These are phyloP conservation scores for Zapus hudsonius DNA, from an alignment of 2,113 vertebrate genomes.

Conservation along the genomic window DNA sequence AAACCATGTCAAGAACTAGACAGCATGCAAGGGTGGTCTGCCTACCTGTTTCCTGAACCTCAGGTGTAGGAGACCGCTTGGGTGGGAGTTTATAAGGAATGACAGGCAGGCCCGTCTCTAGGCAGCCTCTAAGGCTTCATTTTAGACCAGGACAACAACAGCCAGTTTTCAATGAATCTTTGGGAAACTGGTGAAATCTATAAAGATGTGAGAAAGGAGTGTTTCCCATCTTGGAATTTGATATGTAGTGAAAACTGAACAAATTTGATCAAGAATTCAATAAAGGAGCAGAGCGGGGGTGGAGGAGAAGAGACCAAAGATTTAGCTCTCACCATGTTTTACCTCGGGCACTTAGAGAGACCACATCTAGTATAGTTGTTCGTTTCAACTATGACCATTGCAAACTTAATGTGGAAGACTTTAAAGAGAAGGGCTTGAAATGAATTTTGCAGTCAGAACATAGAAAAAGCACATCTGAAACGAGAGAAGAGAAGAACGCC, in stretches of 20 bases:
- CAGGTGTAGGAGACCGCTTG: background rate
- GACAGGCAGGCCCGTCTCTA: background rate
- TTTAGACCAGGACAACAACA: background rate
- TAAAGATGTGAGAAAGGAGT: background rate
- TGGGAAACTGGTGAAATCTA: background rate
- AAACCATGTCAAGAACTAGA: background rate
- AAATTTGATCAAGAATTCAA: background rate
- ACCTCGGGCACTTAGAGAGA: background rate
- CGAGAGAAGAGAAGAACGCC: constrained; percentile 57
- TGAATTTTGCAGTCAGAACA: constrained; percentile 46
- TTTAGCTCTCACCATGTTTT: background rate
- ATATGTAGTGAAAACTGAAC: background rate
- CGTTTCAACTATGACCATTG: constrained; percentile 58
- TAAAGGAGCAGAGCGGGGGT: background rate
- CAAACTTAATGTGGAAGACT: constrained; percentile 54
- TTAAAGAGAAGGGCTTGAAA: constrained; percentile 51
- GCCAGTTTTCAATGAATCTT: background rate
- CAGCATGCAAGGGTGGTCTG: background rate
- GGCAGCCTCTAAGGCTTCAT: background rate
- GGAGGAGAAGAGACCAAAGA: background rate
- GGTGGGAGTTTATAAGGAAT: too few relatives aligned
- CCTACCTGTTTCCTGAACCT: background rate
- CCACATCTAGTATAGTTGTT: constrained; percentile 52
- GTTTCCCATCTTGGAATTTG: background rate
- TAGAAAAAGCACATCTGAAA: constrained; percentile 57